Evolutionary conservation across 37 sponge, comb jelly and placozoan species (phyloP).

Genomic region (Bolinopsis microptera): DNA sequence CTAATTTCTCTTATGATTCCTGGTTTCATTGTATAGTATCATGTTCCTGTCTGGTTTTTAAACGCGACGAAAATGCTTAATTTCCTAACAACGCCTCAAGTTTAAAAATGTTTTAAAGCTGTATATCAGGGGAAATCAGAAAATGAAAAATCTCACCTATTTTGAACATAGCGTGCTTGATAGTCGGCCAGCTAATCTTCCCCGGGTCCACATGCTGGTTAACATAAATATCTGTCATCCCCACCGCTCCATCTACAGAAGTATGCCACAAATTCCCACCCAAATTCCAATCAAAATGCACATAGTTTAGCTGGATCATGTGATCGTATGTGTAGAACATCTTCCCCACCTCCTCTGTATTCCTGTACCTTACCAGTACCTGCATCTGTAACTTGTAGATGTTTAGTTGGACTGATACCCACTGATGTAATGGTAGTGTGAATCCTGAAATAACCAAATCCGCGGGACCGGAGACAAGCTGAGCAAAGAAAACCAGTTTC

Average conservation of each 20-base stretch:
- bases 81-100: too few species aligned
- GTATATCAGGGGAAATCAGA: too few species aligned
- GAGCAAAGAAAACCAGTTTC: neutral
- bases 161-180: neutral
- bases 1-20: too few species aligned
- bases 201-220: constrained; percentile 20
- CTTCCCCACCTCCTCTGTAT: constrained; percentile 22
- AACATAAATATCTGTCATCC: constrained; percentile 54
- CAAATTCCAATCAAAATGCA: neutral
- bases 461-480: neutral
- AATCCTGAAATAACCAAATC: constrained; percentile 57
- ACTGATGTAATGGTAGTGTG: constrained; percentile 33
- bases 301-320: neutral
- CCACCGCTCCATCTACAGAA: constrained; percentile 40
- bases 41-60: too few species aligned
- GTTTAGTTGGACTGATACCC: constrained; percentile 31
- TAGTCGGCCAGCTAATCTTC: constrained; percentile 21
- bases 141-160: constrained; percentile 34
- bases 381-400: neutral
- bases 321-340: neutral
- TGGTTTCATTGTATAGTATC: too few species aligned
- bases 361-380: neutral
- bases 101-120: too few species aligned
- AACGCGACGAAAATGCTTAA: too few species aligned
- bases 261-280: constrained; percentile 62